phyloP scores from a whole-genome alignment of 2,888 invertebrate species.

The Sycophila texana region DNA sequence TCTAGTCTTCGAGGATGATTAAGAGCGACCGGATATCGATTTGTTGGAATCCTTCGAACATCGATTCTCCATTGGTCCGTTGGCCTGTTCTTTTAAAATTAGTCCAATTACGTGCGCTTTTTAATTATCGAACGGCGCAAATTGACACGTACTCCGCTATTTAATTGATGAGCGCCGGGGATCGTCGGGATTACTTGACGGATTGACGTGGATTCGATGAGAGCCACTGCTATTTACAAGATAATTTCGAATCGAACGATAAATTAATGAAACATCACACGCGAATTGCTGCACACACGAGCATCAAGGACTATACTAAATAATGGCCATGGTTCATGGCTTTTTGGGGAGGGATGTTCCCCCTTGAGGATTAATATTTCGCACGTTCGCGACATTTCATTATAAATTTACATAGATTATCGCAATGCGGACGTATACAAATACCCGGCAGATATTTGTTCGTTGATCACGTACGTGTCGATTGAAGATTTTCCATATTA shows the following conservation, averaged over 20 bases:
- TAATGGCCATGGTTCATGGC: neutral
- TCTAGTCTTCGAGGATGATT: conserved; percentile 54
- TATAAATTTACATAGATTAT: conserved; percentile 22
- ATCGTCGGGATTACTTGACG: neutral
- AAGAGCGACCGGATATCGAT: conserved; percentile 59
- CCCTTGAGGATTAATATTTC: conserved; percentile 14
- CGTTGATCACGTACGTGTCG: neutral
- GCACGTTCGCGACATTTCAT: neutral
- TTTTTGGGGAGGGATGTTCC: neutral
- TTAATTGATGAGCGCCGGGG: no score
- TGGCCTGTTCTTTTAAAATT: neutral
- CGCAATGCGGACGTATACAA: neutral
- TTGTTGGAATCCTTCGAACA: conserved; percentile 59
- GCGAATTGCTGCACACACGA: neutral
- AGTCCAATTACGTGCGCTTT: conserved; percentile 6
- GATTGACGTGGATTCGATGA: neutral
- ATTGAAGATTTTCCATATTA: conserved; percentile 4
- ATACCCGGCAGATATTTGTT: conserved; percentile 4
- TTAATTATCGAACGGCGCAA: neutral
- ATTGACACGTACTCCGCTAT: neutral
- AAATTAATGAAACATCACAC: conserved; percentile 34
- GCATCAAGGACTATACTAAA: conserved; percentile 15
- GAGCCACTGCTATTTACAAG: conserved; percentile 31
- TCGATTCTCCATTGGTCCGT: conserved; percentile 42
- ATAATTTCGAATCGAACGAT: conserved; percentile 1